Evolutionary conservation across 2,797 vertebrate genomes (phyloP).

Genomic region (Fistularia commersonii): DNA sequence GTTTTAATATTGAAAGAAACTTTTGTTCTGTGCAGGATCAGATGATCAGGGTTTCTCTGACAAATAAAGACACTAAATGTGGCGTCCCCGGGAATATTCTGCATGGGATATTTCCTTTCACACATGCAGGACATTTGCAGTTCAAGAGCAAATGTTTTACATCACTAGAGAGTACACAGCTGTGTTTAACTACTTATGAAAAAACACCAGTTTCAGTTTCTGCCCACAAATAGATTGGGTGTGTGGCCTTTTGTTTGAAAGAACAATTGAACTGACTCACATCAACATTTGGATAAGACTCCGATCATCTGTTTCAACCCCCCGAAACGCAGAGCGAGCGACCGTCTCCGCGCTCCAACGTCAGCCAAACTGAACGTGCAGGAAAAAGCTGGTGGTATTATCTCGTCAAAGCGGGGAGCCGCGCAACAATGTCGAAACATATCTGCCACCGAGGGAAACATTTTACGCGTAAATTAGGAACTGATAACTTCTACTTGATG

Average conservation of each 20-base stretch:
- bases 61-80: not conserved
- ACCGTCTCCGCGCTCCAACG: not conserved
- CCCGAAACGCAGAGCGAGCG: not conserved
- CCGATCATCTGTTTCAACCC: slow-evolving; percentile 28
- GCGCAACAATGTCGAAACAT: slow-evolving; percentile 33
- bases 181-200: slow-evolving; percentile 35
- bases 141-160: slow-evolving; percentile 36
- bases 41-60: not conserved
- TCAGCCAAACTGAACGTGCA: slow-evolving; percentile 32
- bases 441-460: slow-evolving; percentile 41
- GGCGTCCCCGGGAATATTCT: slow-evolving; percentile 1
- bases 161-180: slow-evolving; percentile 32
- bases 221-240: slow-evolving; percentile 30
- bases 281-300: slow-evolving; percentile 25
- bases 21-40: not conserved
- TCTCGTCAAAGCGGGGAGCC: slow-evolving; percentile 48
- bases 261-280: slow-evolving; percentile 39
- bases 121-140: slow-evolving; percentile 24
- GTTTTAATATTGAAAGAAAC: no score
- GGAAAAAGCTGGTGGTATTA: slow-evolving; percentile 53
- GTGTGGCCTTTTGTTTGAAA: slow-evolving; percentile 35
- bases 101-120: slow-evolving; percentile 15
- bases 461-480: slow-evolving; percentile 46
- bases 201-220: slow-evolving; percentile 26
- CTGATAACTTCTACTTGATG: slow-evolving; percentile 62